phyloP scores from a whole-genome alignment of 2,797 vertebrate species.

The Rhinogobio ventralis region DNA sequence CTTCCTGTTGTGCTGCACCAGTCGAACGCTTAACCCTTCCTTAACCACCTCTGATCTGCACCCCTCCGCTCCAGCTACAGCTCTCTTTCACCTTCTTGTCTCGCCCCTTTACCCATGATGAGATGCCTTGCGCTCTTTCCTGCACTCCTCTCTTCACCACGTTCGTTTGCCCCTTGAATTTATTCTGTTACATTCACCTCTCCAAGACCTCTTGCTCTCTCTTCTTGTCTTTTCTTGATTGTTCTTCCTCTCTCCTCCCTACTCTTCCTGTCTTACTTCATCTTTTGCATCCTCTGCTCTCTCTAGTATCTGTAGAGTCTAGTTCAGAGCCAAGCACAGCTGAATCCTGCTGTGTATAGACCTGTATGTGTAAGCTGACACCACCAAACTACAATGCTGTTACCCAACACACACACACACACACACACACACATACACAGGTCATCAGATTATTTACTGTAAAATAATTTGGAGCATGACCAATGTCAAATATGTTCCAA shows the following conservation, averaged over 20 bases:
- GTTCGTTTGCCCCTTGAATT: neutral
- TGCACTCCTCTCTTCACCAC: neutral
- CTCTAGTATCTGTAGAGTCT: conserved; percentile 14
- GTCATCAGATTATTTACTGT: conserved; percentile 25
- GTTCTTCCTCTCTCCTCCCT: conserved; percentile 23
- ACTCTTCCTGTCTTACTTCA: conserved; percentile 30
- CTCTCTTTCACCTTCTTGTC: conserved; percentile 13
- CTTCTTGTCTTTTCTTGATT: neutral
- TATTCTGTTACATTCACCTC: neutral
- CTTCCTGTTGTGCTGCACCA: conserved; percentile 83
- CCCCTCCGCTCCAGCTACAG: neutral
- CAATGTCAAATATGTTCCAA: neutral
- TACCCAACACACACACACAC: neutral
- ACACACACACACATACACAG: neutral
- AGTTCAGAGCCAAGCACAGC: conserved; percentile 31
- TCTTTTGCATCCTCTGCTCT: conserved; percentile 21
- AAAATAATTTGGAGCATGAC: neutral
- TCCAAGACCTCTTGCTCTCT: conserved; percentile 21
- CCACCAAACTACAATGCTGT: conserved; percentile 1
- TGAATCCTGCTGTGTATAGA: conserved; percentile 29
- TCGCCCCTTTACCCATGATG: neutral
- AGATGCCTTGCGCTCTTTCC: conserved; percentile 12
- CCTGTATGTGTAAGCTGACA: conserved; percentile 25
- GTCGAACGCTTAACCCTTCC: conserved; percentile 78
- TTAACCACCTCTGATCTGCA: conserved; percentile 50